phyloP scores from a whole-genome alignment of 30 jellyfish, hydroid and myxozoan species.

The Aurelia aurita complex sp. Pacific region DNA sequence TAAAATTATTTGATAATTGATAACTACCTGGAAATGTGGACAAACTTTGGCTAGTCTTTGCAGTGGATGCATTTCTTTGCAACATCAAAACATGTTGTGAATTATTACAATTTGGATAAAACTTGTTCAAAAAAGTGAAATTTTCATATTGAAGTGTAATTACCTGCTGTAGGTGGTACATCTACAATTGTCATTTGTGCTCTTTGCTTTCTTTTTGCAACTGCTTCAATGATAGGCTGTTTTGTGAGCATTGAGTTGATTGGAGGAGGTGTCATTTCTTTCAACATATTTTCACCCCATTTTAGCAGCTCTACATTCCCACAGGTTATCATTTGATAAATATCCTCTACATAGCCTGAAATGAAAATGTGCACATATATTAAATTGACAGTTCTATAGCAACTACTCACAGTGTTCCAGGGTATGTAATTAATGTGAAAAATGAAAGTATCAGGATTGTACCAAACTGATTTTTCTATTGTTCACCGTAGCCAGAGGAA shows the following conservation, averaged over 20 bases:
- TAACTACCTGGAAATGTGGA: neutral
- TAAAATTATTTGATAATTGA: neutral
- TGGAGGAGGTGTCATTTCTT: slow-evolving; percentile 47
- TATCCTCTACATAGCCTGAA: slow-evolving; percentile 32
- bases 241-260: slow-evolving; percentile 40
- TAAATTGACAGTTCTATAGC: slow-evolving; percentile 2
- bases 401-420: no score
- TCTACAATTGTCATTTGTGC: slow-evolving; percentile 22
- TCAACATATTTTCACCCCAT: slow-evolving; percentile 18
- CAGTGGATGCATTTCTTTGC: neutral
- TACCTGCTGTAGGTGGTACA: slow-evolving; percentile 28
- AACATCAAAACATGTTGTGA: neutral
- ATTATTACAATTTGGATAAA: slow-evolving; percentile 14
- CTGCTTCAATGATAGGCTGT: slow-evolving; percentile 36
- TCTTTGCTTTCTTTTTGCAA: slow-evolving; percentile 22
- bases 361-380: neutral
- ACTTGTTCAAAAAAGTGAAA: slow-evolving; percentile 8
- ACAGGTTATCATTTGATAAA: slow-evolving; percentile 7
- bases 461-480: no score
- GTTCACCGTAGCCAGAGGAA: no score
- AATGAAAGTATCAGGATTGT: no score
- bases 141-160: neutral
- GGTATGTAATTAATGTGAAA: no score
- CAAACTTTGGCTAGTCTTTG: slow-evolving; percentile 4
- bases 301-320: slow-evolving; percentile 19